phyloP scores from a whole-genome alignment of 1,140 invertebrate genomes.

The Cyclina sinensis region DNA sequence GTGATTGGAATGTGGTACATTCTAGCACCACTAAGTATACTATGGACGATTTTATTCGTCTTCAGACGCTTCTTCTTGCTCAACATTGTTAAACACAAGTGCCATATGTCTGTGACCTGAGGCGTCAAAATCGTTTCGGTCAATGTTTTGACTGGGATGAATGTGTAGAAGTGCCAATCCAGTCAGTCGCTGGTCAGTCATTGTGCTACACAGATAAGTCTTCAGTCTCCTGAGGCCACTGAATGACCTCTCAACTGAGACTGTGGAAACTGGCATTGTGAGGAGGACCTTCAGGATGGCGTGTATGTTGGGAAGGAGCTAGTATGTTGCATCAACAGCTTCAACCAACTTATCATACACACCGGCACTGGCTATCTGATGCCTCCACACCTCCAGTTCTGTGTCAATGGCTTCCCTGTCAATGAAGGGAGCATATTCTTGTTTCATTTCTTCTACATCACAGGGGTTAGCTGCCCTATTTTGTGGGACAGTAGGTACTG shows the following conservation, averaged over 20 bases:
- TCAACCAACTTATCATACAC: neutral
- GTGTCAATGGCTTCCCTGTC: neutral
- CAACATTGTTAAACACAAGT: neutral
- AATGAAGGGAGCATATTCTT: neutral
- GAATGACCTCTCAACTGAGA: constrained; percentile 2
- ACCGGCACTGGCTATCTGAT: neutral
- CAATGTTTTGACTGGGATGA: neutral
- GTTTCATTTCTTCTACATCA: neutral
- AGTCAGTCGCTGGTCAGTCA: neutral
- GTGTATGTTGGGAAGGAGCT: constrained; percentile 4
- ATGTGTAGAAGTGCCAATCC: neutral
- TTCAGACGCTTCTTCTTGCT: neutral
- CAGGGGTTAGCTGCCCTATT: neutral
- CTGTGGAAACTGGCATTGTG: constrained; percentile 22
- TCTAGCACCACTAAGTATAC: too few species aligned
- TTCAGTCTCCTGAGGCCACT: constrained; percentile 18
- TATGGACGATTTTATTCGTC: neutral
- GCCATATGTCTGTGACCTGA: neutral
- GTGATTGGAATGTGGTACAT: neutral
- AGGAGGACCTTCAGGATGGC: neutral
- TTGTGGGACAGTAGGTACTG: constrained; percentile 3
- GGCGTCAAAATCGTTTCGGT: neutral
- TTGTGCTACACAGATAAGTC: neutral
- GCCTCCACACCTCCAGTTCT: neutral
- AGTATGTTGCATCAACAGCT: neutral